A percentile compares a stretch with the other conserved stretches of the same genome.
phyloP scores from a whole-genome alignment of 2,113 vertebrate genomes.

The Anas platyrhynchos region DNA sequence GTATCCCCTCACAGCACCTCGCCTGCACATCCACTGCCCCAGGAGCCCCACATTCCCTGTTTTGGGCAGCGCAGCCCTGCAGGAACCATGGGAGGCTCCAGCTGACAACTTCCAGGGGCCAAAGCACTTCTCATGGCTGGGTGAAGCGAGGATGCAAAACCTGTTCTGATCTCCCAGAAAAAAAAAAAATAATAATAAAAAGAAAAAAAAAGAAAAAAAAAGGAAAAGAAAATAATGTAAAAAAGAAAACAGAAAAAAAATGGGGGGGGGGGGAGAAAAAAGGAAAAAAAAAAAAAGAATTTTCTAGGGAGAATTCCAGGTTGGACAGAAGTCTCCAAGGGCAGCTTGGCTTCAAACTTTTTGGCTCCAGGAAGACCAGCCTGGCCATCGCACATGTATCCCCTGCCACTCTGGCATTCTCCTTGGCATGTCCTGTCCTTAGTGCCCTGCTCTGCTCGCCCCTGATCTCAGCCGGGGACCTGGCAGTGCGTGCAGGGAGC shows the following conservation, averaged over 20 bases:
- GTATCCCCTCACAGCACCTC: rapidly evolving
- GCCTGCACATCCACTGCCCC: neutral
- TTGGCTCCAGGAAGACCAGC: neutral
- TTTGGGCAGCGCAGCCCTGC: neutral
- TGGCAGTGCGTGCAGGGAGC: neutral
- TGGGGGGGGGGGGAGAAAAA: no score
- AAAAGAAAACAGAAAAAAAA: no score
- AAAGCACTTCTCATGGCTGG: neutral
- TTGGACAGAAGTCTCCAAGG: neutral
- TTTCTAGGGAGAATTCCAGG: neutral
- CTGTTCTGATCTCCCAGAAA: neutral
- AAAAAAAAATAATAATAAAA: no score
- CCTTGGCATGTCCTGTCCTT: neutral
- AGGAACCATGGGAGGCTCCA: neutral
- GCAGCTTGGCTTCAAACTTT: neutral
- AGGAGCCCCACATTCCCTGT: rapidly evolving
- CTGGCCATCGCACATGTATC: neutral
- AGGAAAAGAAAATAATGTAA: no score
- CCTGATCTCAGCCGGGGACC: neutral
- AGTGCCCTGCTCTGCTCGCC: neutral
- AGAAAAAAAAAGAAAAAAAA: no score
- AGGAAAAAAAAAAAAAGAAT: neutral
- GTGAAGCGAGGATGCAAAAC: neutral
- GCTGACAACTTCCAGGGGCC: neutral
- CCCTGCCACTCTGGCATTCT: rapidly evolving